Conservation (phyloP, 2,797 vertebrate genomes). For the Sparus aurata region DNA sequence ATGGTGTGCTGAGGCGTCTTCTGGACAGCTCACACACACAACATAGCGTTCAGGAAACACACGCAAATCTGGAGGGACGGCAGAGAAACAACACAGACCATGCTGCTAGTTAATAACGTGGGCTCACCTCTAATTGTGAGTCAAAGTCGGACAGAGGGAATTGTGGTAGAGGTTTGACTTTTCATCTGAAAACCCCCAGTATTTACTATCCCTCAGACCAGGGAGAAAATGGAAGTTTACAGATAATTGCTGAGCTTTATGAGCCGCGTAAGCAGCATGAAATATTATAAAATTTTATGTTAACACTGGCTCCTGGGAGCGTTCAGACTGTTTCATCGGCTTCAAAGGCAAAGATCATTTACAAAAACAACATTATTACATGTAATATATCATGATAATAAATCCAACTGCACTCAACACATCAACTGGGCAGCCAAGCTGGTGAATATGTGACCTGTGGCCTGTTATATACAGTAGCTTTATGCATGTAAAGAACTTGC, state of each 20-base stretch:
- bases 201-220: constrained; percentile 69
- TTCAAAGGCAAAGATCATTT: constrained; percentile 48
- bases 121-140: constrained; percentile 74
- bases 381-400: constrained; percentile 32
- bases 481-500: background rate
- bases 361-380: constrained; percentile 41
- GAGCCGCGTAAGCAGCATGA: constrained; percentile 62
- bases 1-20: constrained; percentile 80
- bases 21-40: constrained; percentile 90
- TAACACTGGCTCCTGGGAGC: constrained; percentile 48
- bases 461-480: background rate
- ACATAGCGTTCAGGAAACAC: constrained; percentile 94
- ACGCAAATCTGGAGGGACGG: constrained; percentile 86
- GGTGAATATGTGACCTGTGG: constrained; percentile 3
- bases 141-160: constrained; percentile 65
- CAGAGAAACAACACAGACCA: constrained; percentile 65
- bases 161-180: constrained; percentile 70
- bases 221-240: constrained; percentile 68
- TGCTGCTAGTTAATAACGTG: constrained; percentile 70
- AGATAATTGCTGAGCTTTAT: constrained; percentile 67
- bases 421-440: background rate
- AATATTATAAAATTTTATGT: constrained; percentile 64
- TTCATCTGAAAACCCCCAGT: constrained; percentile 67
- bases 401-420: constrained; percentile 11
- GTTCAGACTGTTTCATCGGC: constrained; percentile 46